Evolutionary conservation across 2,113 vertebrate species (phyloP).

Genomic region (Laticauda colubrina): DNA sequence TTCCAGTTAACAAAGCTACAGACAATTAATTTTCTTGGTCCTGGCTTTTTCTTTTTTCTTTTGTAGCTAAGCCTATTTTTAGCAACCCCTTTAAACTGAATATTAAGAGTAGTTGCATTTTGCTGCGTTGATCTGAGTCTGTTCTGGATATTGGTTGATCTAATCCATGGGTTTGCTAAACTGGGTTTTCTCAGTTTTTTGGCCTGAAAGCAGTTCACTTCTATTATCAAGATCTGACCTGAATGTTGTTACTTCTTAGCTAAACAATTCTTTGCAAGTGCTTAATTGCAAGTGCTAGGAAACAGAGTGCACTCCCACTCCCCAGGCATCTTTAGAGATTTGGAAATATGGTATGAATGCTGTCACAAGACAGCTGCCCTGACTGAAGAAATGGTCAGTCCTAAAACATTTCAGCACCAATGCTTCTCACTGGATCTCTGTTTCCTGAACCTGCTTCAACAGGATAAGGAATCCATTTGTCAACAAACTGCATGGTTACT

Average conservation of each 20-base stretch:
- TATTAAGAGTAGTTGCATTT: not conserved
- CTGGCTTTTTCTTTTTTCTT: not conserved
- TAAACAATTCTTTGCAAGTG: not conserved
- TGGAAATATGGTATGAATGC: not conserved
- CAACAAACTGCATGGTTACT: not conserved
- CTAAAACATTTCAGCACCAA: not conserved
- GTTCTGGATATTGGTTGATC: not conserved
- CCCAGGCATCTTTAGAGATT: not conserved
- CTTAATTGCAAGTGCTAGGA: not conserved
- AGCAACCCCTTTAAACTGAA: not conserved
- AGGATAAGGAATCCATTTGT: not conserved
- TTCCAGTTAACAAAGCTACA: not conserved
- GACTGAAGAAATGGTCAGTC: not conserved
- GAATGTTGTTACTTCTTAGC: not conserved
- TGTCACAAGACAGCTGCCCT: not conserved
- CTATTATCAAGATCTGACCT: not conserved
- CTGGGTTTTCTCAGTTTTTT: not conserved
- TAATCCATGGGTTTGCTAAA: not conserved
- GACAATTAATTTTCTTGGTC: not conserved
- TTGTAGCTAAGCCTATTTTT: not conserved
- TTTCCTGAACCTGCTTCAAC: not conserved
- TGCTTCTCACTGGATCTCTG: not conserved
- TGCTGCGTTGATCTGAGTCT: not conserved
- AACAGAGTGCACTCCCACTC: not conserved
- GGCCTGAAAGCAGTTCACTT: not conserved